Conservation (phyloP, 1,140 invertebrate genomes). For the Andrena cerasifolii region DNA sequence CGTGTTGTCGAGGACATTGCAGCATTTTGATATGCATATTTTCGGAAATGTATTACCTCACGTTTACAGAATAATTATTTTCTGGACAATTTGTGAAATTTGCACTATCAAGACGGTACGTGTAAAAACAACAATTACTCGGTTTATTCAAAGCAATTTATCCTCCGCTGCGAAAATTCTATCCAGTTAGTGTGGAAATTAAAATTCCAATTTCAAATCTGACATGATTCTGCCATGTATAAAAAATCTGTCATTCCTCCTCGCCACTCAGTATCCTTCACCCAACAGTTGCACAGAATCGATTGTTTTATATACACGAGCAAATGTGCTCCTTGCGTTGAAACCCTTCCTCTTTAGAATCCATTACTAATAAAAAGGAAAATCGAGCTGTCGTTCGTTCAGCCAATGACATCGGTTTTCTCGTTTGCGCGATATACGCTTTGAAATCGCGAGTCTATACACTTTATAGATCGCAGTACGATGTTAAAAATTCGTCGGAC, state of each 20-base stretch:
- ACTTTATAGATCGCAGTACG: neutral
- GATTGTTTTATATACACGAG: neutral
- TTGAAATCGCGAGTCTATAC: neutral
- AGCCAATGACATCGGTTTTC: constrained; percentile 10
- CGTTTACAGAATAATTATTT: no score
- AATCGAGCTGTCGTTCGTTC: constrained; percentile 29
- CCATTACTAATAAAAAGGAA: neutral
- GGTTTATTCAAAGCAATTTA: no score
- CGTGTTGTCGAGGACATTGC: no score
- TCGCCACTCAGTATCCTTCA: neutral
- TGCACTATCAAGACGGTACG: no score
- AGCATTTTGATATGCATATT: no score
- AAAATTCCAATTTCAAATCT: neutral
- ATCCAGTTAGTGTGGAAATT: no score
- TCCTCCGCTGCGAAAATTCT: no score
- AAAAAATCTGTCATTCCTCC: neutral
- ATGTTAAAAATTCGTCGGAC: constrained; percentile 1
- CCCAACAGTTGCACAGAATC: neutral
- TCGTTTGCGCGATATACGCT: neutral
- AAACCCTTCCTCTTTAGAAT: neutral
- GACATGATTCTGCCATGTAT: no score
- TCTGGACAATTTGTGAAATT: no score
- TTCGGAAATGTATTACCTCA: no score
- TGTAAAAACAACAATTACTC: no score
- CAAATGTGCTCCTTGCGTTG: neutral